Evolutionary conservation across 2,113 vertebrate genomes (phyloP).

Genomic region (Chionomys nivalis): DNA sequence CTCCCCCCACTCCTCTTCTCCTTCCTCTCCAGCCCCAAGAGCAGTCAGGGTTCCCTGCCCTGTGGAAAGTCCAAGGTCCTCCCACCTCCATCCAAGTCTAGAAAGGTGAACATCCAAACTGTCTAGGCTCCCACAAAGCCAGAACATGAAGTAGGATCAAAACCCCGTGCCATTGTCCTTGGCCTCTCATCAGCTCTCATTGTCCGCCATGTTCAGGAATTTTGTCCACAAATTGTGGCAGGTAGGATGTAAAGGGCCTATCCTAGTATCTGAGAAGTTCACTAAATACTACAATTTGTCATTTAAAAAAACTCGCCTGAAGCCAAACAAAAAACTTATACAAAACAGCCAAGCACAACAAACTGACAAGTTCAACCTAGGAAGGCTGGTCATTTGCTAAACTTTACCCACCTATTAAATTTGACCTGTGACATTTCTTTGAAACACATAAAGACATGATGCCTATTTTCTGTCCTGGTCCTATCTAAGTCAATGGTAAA

Average conservation of each 20-base stretch:
- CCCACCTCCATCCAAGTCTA: no score
- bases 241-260: background rate
- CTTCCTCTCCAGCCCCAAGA: no score
- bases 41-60: no score
- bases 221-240: background rate
- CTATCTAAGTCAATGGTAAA: background rate
- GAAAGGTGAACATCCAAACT: no score
- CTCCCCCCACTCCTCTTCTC: no score
- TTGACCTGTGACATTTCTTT: background rate
- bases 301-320: background rate
- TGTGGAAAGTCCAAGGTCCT: no score
- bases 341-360: constrained; percentile 25
- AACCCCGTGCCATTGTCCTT: no score
- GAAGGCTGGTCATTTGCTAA: background rate
- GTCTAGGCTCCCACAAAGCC: no score
- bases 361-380: background rate
- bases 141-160: no score
- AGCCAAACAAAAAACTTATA: background rate
- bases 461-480: background rate
- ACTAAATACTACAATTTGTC: background rate
- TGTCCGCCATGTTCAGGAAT: no score
- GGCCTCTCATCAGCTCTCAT: no score
- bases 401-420: background rate
- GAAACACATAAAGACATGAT: background rate
- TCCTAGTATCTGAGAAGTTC: background rate